Percentiles rank a stretch among this genome's conserved stretches.
Conservation (phyloP, 2,113 vertebrate genomes). For the Camelus dromedarius region DNA sequence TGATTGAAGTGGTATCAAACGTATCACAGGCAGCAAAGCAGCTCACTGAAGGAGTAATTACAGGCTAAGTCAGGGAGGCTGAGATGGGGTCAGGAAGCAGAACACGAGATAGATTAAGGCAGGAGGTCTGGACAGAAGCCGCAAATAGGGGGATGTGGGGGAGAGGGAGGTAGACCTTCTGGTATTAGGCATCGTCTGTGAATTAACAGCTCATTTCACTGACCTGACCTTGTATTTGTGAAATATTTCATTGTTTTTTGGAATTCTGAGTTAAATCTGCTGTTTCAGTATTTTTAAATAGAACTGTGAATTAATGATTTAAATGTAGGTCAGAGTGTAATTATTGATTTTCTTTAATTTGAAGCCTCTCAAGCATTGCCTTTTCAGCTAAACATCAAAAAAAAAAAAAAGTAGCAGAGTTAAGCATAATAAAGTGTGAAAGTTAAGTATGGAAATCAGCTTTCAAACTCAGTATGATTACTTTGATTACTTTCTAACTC, state of each 20-base stretch:
- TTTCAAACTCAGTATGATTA: background rate
- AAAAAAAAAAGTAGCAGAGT: background rate
- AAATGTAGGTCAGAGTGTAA: background rate
- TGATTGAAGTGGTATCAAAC: background rate
- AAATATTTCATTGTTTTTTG: background rate
- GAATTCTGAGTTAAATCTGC: background rate
- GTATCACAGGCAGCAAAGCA: background rate
- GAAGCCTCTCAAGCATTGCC: background rate
- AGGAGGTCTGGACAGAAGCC: background rate
- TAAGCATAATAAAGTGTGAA: background rate
- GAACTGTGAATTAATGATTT: background rate
- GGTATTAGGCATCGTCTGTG: background rate
- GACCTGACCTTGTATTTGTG: background rate
- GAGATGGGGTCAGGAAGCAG: background rate
- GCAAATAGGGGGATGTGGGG: too few relatives aligned
- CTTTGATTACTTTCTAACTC: conserved; percentile 16
- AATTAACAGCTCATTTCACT: background rate
- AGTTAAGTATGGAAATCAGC: background rate
- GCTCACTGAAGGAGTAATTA: background rate
- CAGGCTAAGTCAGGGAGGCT: background rate
- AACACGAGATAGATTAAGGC: background rate
- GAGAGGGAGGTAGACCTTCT: background rate
- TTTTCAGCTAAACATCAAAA: background rate
- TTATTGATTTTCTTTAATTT: conserved; percentile 38
- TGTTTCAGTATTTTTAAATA: conserved; percentile 16